These are phyloP conservation scores for Acanthis flammea DNA, from an alignment of 2,797 vertebrate genomes.

Conservation along the genomic window DNA sequence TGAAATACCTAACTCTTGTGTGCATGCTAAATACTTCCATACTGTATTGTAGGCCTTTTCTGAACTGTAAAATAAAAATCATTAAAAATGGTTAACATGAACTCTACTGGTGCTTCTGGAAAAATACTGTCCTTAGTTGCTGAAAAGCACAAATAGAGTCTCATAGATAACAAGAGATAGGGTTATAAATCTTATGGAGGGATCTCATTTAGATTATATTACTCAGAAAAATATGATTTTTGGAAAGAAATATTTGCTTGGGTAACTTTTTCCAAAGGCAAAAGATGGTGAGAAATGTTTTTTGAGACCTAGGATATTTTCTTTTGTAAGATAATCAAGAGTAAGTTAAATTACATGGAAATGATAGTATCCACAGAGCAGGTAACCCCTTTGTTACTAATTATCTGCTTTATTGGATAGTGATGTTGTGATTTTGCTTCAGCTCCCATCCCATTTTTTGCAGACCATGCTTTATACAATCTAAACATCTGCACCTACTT, in stretches of 20 bases:
- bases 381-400: not conserved
- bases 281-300: not conserved
- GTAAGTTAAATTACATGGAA: not conserved
- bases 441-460: not conserved
- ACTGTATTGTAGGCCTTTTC: not conserved
- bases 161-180: not conserved
- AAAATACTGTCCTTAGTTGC: not conserved
- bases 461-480: not conserved
- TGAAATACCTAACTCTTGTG: constrained; percentile 28
- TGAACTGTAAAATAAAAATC: not conserved
- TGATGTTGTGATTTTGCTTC: not conserved
- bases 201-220: not conserved
- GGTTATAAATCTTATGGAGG: not conserved
- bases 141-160: not conserved
- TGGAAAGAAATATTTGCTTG: not conserved
- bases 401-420: not conserved
- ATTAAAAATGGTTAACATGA: not conserved
- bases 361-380: not conserved
- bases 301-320: not conserved
- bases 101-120: not conserved
- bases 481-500: not conserved
- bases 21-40: constrained; percentile 51
- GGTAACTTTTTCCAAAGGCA: not conserved
- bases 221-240: not conserved
- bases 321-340: not conserved